A percentile compares a stretch with the other conserved stretches of the same genome.
Conservation (phyloP, 2,888 invertebrate genomes). For the Tuta absoluta region DNA sequence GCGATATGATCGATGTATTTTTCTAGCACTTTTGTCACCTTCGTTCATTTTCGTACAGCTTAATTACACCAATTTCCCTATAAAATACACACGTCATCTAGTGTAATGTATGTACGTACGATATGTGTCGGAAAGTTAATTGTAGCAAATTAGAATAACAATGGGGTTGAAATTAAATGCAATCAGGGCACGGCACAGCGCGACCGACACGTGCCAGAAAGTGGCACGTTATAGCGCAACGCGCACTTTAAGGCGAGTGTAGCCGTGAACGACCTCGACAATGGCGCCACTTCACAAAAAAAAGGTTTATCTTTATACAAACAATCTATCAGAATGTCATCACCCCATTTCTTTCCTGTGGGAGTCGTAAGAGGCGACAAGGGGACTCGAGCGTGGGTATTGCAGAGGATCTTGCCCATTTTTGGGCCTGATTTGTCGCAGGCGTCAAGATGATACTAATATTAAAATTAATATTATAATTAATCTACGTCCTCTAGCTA, state of each 20-base stretch:
- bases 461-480: too few relatives aligned
- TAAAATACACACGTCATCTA: conserved; percentile 17
- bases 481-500: too few relatives aligned
- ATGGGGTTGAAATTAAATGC: conserved; percentile 52
- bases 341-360: too few relatives aligned
- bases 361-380: too few relatives aligned
- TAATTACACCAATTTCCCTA: conserved; percentile 11
- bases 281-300: too few relatives aligned
- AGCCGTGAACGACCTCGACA: too few relatives aligned
- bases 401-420: conserved; percentile 11
- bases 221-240: conserved; percentile 1
- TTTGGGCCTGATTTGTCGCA: too few relatives aligned
- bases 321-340: too few relatives aligned
- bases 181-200: conserved; percentile 42
- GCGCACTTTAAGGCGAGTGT: too few relatives aligned
- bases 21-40: conserved; percentile 12
- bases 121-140: conserved; percentile 36
- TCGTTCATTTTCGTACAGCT: conserved; percentile 6
- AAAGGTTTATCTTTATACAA: too few relatives aligned
- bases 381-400: too few relatives aligned
- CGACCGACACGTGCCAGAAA: conserved; percentile 43
- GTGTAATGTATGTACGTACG: conserved; percentile 9
- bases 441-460: too few relatives aligned
- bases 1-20: background rate
- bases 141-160: conserved; percentile 54